Evolutionary conservation across 2,888 invertebrate species (phyloP).

Genomic region (Hirudinaria manillensis): DNA sequence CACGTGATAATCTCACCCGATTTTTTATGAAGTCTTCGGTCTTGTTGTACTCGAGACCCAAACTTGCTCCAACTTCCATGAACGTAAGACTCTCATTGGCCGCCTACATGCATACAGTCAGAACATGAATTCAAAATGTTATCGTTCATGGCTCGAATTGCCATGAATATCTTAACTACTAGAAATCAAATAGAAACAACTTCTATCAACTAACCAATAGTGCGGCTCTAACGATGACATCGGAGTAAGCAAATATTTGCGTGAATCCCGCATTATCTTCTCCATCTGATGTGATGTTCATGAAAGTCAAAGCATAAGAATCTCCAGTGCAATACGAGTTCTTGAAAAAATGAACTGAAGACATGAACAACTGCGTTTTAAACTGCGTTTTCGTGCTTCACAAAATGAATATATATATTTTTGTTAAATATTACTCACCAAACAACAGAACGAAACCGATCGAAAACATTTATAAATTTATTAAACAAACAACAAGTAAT

Average conservation of each 20-base stretch:
- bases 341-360: background rate
- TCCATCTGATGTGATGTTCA: slow-evolving; percentile 32
- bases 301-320: slow-evolving; percentile 24
- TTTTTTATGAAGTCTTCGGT: background rate
- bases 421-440: no score
- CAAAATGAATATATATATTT: no score
- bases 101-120: no score
- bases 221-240: background rate
- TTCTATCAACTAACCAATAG: slow-evolving; percentile 3
- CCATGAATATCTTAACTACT: no score
- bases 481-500: no score
- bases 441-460: no score
- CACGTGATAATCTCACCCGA: background rate
- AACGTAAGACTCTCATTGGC: background rate
- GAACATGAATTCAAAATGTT: no score
- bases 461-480: no score
- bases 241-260: slow-evolving; percentile 27
- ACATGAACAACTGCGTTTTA: no score
- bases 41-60: background rate
- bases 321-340: background rate
- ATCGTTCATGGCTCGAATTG: no score
- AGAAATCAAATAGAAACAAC: background rate
- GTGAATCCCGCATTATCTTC: slow-evolving; percentile 26
- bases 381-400: no score
- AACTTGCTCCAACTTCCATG: background rate